Base-by-base conservation (phyloP, 2,888 invertebrate species). In the Alloplasta piceator region DNA sequence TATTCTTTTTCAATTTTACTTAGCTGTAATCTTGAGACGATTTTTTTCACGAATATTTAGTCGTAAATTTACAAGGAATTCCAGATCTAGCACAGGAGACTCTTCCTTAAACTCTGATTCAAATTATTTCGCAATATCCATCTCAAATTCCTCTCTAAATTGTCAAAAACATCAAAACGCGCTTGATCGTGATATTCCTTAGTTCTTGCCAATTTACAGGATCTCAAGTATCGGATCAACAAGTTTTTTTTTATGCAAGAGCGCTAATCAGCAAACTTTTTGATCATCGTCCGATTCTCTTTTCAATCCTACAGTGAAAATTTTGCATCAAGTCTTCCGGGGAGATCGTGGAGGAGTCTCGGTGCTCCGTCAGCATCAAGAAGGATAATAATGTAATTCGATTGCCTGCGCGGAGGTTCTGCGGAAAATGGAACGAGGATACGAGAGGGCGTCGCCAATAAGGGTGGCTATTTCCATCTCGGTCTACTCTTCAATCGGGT, bases 401-500 rank as follows among this genome's bases (percentile, higher is more conserved):
- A 91, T 91, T 90, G 85, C 75, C 85, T 85, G 26, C 26, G 26
- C 26, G 73, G 68, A 70, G 64, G 52, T 72, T 61, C 60, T 50
- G 74, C 55, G 72, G 75, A 77, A 76, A 82, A 76, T 64, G 80
- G 80, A 77, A 71, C 75, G 67, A 75, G 71, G 81, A 80, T 87
- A 85, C 84, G 86, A 85, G 85, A 86, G 85, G 87, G 86, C 86
- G 86, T 55, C 86, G 85, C 89, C 90, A 90, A 90, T 92, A 89
- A 90, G 84, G 83, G 88, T 87, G 89, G 87, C 88, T 89, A 39
- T 66, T 78, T 81, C 87, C 87, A 46, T 77, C 89, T 91, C 89
- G 88, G 89, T 91, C 91, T 89, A 87, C 89, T 91, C 90, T 88
- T 92, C 91, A 78, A 91, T 89, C 87, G 79, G 83, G 87, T 90